phyloP scores from a whole-genome alignment of 2,888 invertebrate genomes.

The Macrosoma leucophasiata region DNA sequence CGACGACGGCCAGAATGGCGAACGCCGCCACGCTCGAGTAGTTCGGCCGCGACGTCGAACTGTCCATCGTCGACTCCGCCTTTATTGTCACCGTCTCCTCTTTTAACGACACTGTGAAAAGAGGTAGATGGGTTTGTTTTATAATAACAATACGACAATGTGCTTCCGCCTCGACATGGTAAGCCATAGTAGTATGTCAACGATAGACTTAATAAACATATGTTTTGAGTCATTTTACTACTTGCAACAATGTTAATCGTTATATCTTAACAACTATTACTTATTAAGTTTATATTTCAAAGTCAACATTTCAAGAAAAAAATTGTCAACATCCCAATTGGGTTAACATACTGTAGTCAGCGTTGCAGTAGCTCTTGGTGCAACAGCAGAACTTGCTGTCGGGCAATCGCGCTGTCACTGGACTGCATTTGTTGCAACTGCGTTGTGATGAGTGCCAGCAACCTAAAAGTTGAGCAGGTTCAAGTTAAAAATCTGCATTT shows the following conservation, averaged over 20 bases:
- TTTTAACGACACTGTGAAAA: slow-evolving; percentile 42
- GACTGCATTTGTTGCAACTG: slow-evolving; percentile 67
- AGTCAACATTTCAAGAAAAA: too few relatives aligned
- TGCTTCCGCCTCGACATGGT: too few relatives aligned
- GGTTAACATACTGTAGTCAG: slow-evolving; percentile 75
- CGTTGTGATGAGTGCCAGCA: slow-evolving; percentile 75
- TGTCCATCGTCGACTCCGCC: slow-evolving; percentile 53
- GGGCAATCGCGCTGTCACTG: slow-evolving; percentile 54
- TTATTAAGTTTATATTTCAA: too few relatives aligned
- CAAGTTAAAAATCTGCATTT: too few relatives aligned
- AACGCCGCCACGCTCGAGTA: slow-evolving; percentile 45
- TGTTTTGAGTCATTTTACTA: too few relatives aligned
- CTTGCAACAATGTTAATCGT: too few relatives aligned
- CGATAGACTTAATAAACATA: too few relatives aligned
- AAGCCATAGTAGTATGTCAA: too few relatives aligned
- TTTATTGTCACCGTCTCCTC: slow-evolving; percentile 54
- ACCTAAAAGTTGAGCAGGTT: too few relatives aligned
- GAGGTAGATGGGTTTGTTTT: slow-evolving; percentile 2
- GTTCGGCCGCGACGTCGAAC: slow-evolving; percentile 30
- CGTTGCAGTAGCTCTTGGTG: slow-evolving; percentile 85
- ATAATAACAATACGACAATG: too few relatives aligned
- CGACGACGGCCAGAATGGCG: slow-evolving; percentile 38
- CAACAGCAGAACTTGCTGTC: slow-evolving; percentile 90
- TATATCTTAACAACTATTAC: too few relatives aligned
- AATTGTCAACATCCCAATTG: too few relatives aligned